Base-by-base conservation (phyloP, 1,140 invertebrate genomes). In the Papilio xuthus region DNA sequence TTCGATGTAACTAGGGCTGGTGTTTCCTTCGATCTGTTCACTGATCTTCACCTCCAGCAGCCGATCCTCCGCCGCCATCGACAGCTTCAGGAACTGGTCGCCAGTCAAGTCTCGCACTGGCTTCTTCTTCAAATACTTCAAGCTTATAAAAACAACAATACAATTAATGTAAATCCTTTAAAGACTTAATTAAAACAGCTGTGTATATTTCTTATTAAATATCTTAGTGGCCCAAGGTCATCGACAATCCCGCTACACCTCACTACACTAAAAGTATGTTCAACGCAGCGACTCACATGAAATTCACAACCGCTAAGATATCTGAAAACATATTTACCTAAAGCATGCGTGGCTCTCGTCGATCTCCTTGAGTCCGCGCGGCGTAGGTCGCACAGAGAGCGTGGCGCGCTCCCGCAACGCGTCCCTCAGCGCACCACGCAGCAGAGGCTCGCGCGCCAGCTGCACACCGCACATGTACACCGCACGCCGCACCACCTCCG, bases 91-190 rank as follows among this genome's bases (percentile, higher is more conserved):
- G 92, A 97, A 99, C 88, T 99, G 97, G 84, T 99, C 99, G 1
- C 97, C 97, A 7, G 96, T 95, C 10, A 99, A 94, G 90, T 99
- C 98, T 12, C 96, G 95, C 0, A 99, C 97, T 0, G 99, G 99
- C 90, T 99, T 99, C 86, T 98, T 97, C 87, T 97, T 98, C 9
- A 99, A 85, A 90, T 99, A 99, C 87, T 99, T 99, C 95, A 99
- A 96, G 6, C 95, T 95, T 90, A 47, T 18, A 15, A 12, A 82
- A 80, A 69, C 70, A 78, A 42, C 79, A n/a, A n/a, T 78, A 32
- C 18, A 78, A 26, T 53, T 53, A 53, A 47, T 47, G 15, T 47
- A 0, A 47, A 47, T 18, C 15, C 12, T 47, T 12, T 2, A 47
- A 47, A 47, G 1, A 13, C 12, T 47, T 1, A 15, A 15, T 47